Evolutionary conservation across 2,888 invertebrate species (phyloP).

Genomic region (Pyrochroa serraticornis): DNA sequence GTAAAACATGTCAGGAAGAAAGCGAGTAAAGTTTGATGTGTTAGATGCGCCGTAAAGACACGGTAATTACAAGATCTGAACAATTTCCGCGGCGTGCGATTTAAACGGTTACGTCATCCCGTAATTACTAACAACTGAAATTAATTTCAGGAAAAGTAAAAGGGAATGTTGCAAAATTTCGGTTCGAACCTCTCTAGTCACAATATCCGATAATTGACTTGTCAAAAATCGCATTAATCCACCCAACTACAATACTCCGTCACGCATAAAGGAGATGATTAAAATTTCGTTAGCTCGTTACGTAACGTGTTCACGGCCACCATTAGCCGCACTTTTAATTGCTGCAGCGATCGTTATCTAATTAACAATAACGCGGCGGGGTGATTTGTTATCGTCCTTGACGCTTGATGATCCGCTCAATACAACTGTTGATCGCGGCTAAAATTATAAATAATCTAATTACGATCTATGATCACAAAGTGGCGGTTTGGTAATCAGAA

Average conservation of each 20-base stretch:
- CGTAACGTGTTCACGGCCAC: slow-evolving; percentile 5
- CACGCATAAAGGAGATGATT: slow-evolving; percentile 4
- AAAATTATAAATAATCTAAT: slow-evolving; percentile 55
- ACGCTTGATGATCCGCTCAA: slow-evolving; percentile 19
- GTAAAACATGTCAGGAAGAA: too few relatives aligned
- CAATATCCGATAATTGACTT: slow-evolving; percentile 7
- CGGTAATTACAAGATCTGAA: too few relatives aligned
- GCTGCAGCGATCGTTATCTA: slow-evolving; percentile 8
- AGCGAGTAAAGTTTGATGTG: too few relatives aligned
- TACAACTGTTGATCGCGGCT: slow-evolving; percentile 30
- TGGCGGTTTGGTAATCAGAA: slow-evolving; percentile 50
- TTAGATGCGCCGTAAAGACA: too few relatives aligned
- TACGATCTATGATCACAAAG: slow-evolving; percentile 51
- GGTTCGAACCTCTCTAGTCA: too few relatives aligned
- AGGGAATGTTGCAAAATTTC: too few relatives aligned
- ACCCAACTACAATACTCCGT: neutral
- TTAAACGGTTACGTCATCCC: too few relatives aligned
- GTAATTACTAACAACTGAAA: too few relatives aligned
- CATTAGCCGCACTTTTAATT: slow-evolving; percentile 5
- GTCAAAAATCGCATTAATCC: slow-evolving; percentile 14
- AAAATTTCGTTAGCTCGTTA: slow-evolving; percentile 7
- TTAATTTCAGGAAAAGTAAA: too few relatives aligned
- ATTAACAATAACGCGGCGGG: slow-evolving; percentile 2
- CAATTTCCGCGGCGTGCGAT: too few relatives aligned
- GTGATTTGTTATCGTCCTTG: slow-evolving; percentile 8